These are phyloP conservation scores for Drosophila fulvimacula DNA, from an alignment of 2,888 invertebrate genomes.

Conservation along the genomic window DNA sequence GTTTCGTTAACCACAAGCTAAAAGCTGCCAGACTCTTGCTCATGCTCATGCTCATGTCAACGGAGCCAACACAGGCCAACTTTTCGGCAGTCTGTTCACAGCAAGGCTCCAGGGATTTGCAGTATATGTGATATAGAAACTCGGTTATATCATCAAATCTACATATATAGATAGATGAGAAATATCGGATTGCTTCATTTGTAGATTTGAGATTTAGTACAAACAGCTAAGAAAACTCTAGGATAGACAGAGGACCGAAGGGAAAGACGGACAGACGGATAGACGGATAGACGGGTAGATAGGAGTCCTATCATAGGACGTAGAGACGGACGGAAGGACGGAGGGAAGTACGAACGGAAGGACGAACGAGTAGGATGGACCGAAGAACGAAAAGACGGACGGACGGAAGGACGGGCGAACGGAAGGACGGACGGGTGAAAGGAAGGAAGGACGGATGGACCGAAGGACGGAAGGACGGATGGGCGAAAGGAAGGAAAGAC, in stretches of 20 bases:
- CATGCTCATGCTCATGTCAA: constrained; percentile 1
- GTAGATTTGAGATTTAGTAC: too few species aligned
- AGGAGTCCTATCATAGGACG: too few species aligned
- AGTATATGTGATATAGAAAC: too few species aligned
- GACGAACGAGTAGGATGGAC: too few species aligned
- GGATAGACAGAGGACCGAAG: too few species aligned
- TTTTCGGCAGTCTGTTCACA: not conserved
- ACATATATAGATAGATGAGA: too few species aligned
- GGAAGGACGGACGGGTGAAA: not conserved
- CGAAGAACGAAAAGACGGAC: not conserved
- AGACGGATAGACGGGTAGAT: too few species aligned
- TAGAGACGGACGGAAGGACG: not conserved
- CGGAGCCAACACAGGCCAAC: not conserved
- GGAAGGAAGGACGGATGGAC: not conserved
- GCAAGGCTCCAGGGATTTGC: not conserved
- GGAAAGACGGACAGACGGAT: not conserved
- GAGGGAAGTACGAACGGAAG: not conserved
- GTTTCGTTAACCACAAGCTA: constrained; percentile 24
- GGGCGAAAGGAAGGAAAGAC: not conserved
- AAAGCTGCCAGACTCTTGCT: constrained; percentile 19
- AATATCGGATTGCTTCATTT: too few species aligned
- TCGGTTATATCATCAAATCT: too few species aligned
- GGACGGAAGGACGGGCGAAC: not conserved
- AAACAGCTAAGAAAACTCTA: too few species aligned
- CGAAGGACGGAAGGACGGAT: not conserved